Conservation (phyloP, 2,113 vertebrate species). For the Catharus bicknelli region DNA sequence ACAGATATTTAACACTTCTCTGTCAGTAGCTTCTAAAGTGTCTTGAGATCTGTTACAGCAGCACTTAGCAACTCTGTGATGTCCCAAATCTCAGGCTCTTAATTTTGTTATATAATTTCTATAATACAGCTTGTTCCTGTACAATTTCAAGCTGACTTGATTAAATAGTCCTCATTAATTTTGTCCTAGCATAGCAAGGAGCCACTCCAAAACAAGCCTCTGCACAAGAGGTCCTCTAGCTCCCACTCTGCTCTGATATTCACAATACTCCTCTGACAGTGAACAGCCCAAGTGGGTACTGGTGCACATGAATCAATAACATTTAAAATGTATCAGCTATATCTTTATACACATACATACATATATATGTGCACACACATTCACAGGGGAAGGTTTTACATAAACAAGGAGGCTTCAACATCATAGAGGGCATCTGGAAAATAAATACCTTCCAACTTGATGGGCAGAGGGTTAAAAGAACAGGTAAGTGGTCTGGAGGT, state of each 20-base stretch:
- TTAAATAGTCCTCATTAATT: neutral
- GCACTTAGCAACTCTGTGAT: neutral
- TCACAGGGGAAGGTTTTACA: neutral
- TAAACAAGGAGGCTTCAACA: neutral
- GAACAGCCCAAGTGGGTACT: neutral
- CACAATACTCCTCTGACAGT: neutral
- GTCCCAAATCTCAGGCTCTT: neutral
- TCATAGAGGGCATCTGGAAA: neutral
- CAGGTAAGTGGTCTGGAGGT: fast-evolving
- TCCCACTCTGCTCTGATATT: neutral
- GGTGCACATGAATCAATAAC: neutral
- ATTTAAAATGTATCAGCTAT: neutral
- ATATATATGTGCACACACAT: neutral
- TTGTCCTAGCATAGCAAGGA: neutral
- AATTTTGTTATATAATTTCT: neutral
- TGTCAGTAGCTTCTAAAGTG: neutral
- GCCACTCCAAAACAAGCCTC: neutral
- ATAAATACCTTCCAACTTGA: neutral
- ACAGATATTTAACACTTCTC: neutral
- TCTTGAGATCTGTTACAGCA: neutral
- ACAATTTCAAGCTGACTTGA: neutral
- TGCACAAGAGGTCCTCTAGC: neutral
- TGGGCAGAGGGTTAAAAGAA: neutral
- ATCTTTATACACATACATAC: neutral
- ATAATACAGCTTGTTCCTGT: neutral